Conservation (phyloP, 2,888 invertebrate genomes). For the Fragum sueziense region DNA sequence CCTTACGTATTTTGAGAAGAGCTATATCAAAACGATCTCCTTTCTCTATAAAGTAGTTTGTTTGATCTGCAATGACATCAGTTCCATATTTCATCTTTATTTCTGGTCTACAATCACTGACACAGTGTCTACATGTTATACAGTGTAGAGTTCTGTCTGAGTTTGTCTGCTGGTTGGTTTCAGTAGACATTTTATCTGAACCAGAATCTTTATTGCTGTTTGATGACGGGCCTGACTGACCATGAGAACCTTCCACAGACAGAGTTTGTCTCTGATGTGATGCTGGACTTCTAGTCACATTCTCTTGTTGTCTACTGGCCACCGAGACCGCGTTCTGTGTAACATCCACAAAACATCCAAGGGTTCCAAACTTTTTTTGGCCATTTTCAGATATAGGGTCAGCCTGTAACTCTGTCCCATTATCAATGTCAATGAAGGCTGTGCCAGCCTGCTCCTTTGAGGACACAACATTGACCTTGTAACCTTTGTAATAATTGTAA, state of each 20-base stretch:
- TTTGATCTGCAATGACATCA: not conserved
- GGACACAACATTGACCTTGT: not conserved
- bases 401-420: not conserved
- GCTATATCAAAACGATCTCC: slow-evolving; percentile 8
- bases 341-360: slow-evolving; percentile 6
- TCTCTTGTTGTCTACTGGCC: not conserved
- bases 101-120: not conserved
- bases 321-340: not conserved
- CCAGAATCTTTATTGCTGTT: not conserved
- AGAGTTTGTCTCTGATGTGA: not conserved
- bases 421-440: not conserved
- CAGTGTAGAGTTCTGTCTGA: not conserved
- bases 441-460: not conserved
- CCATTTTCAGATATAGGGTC: not conserved
- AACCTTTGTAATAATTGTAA: slow-evolving; percentile 7
- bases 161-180: not conserved
- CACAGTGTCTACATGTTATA: slow-evolving; percentile 8
- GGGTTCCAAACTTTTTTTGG: not conserved
- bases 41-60: not conserved
- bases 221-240: not conserved
- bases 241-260: not conserved
- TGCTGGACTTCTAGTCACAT: not conserved
- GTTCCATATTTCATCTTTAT: not conserved
- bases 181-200: not conserved
- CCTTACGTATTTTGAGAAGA: not conserved